Evolutionary conservation across 2,797 vertebrate genomes (phyloP), one percentile per base, ranked within the genome.

Genomic region (Rousettus madagascariensis): DNA sequence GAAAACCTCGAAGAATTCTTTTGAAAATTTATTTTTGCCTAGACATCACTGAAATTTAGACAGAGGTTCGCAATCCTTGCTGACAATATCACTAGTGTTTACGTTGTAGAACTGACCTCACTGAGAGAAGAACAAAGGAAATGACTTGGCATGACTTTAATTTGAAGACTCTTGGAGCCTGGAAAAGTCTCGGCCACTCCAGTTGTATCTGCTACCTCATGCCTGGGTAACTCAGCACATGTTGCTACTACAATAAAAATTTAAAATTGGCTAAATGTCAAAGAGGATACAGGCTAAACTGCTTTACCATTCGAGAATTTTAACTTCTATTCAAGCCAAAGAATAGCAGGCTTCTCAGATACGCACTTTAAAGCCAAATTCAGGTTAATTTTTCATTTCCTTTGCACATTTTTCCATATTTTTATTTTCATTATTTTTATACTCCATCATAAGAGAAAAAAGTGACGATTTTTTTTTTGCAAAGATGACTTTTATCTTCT

Each of bases 21-120:
- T 28, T 41, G 74, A 89, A 86, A 65, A 91, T 74, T 28, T 63
- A 69, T 77, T 90, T 89, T 82, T 96, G 36, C 83, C 84, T 49
- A 36, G 38, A 53, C 30, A 65, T 83, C 38, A 57, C 0, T 93
- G 46, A 93, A 95, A 93, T 55, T 75, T 74, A 93, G 63, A 89
- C 55, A 46, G 30, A 66, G 24, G 24, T 59, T 66, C 65, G 46
- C 49, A 92, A 69, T 30, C 15, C 46, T 74, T 91, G 46, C 43
- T 51, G 16, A 89, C 11, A 41, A 30, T n/a, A 74, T 90, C 33
- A 55, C 33, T 68, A 69, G 79, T 12, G 33, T 74, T 86, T 68
- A 68, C 53, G 19, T 65, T 22, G 33, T 51, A 69, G 30, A 28
- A 71, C 55, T 59, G 86, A 43, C 30, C 33, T 86, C 20, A 12